These are phyloP conservation scores for Nyleta sp. DNA, from an alignment of 2,888 invertebrate species.

Conservation along the genomic window DNA sequence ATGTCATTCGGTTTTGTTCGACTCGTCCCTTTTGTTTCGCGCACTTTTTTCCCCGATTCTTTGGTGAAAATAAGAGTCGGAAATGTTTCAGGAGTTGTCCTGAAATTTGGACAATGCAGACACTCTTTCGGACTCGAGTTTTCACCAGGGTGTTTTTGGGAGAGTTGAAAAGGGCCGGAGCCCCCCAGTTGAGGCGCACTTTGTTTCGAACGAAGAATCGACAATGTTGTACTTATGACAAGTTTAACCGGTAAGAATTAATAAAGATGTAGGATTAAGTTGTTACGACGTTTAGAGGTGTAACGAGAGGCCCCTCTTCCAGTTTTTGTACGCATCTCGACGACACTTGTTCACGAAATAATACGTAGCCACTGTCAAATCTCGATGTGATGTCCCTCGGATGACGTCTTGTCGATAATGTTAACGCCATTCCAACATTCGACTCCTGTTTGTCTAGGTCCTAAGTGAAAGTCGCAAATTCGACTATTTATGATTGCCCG, in stretches of 20 bases:
- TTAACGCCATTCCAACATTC: not conserved
- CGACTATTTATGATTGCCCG: conserved; percentile 1
- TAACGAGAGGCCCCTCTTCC: conserved; percentile 23
- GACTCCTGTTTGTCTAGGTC: not conserved
- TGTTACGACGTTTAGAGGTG: conserved; percentile 10
- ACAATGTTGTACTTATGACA: conserved; percentile 43
- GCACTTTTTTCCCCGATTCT: no score
- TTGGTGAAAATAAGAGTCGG: no score
- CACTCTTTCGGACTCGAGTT: no score
- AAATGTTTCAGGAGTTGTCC: no score
- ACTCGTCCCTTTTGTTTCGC: no score
- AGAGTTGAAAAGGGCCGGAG: no score
- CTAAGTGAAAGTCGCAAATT: not conserved
- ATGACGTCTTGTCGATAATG: not conserved
- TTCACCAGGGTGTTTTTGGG: no score
- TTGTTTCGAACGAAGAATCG: conserved; percentile 20
- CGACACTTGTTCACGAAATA: conserved; percentile 6
- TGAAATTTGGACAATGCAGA: no score
- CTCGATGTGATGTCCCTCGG: conserved; percentile 11
- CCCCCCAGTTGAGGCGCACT: conserved; percentile 10
- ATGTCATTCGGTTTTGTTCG: no score
- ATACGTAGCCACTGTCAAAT: conserved; percentile 34
- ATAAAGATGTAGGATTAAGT: conserved; percentile 27
- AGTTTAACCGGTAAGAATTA: conserved; percentile 17
- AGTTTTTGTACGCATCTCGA: conserved; percentile 28